phyloP scores from a whole-genome alignment of 2,113 vertebrate genomes.

The Corvus cornix region DNA sequence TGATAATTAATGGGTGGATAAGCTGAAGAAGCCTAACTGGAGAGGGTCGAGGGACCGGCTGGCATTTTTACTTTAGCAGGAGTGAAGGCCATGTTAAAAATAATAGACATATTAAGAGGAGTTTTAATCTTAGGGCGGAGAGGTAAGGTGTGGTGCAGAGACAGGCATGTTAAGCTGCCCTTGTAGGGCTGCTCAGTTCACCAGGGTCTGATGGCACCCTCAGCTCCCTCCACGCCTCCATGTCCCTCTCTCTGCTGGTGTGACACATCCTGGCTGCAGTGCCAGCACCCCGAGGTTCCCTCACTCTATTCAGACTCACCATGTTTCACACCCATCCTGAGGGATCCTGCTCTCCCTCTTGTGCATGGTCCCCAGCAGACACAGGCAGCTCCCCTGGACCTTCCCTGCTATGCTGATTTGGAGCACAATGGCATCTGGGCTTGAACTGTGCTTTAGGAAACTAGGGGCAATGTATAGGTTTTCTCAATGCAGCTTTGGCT shows the following conservation, averaged over 20 bases:
- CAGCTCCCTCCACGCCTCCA: not conserved
- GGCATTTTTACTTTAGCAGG: not conserved
- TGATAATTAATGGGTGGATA: slow-evolving; percentile 40
- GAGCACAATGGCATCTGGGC: not conserved
- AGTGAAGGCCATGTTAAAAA: not conserved
- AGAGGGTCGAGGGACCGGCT: not conserved
- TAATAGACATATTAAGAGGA: not conserved
- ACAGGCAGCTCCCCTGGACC: not conserved
- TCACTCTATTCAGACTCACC: rapidly evolving
- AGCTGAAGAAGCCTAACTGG: not conserved
- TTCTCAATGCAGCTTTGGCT: not conserved
- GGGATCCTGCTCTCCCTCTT: not conserved
- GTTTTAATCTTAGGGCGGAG: not conserved
- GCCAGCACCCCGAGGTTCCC: rapidly evolving
- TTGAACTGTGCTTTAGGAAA: not conserved
- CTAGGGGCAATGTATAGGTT: not conserved
- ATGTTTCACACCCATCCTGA: rapidly evolving
- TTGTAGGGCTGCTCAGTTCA: not conserved
- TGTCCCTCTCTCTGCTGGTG: not conserved
- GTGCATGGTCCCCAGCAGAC: not conserved
- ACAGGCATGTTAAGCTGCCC: not conserved
- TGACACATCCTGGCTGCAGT: not conserved
- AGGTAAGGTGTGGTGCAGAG: not conserved
- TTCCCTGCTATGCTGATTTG: not conserved
- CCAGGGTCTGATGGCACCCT: not conserved